These are phyloP conservation scores for Cebidichthys violaceus DNA, from an alignment of 2,113 vertebrate genomes.

Conservation along the genomic window DNA sequence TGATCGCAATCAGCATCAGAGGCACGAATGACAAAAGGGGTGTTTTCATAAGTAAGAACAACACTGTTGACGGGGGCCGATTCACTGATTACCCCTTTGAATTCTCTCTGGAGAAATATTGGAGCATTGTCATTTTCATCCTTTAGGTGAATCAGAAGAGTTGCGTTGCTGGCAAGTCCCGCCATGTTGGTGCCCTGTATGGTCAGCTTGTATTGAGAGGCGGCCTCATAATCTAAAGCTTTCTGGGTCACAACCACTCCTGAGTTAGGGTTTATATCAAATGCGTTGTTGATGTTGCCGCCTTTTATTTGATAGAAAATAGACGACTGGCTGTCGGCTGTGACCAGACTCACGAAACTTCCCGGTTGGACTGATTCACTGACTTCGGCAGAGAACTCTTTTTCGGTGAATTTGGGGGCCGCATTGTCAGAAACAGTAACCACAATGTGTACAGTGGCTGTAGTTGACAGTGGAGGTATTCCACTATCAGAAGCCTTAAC, in stretches of 20 bases:
- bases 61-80: constrained; percentile 90
- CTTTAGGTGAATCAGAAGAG: constrained; percentile 88
- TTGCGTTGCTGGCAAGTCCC: constrained; percentile 89
- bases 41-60: constrained; percentile 89
- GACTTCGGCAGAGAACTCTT: constrained; percentile 91
- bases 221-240: constrained; percentile 91
- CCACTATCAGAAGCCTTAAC: constrained; percentile 94
- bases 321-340: constrained; percentile 92
- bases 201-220: constrained; percentile 85
- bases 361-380: constrained; percentile 87
- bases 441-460: constrained; percentile 86
- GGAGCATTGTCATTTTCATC: constrained; percentile 97
- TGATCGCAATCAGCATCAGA: constrained; percentile 90
- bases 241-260: constrained; percentile 92
- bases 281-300: constrained; percentile 88
- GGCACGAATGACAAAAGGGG: constrained; percentile 93
- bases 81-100: constrained; percentile 92
- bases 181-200: constrained; percentile 98
- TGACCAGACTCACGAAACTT: constrained; percentile 90
- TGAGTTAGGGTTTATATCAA: constrained; percentile 94
- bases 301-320: constrained; percentile 94
- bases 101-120: constrained; percentile 88
- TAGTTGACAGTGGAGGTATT: constrained; percentile 86
- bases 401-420: constrained; percentile 89
- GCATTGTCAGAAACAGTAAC: constrained; percentile 96